These are phyloP conservation scores for Cotesia congregata DNA, from an alignment of 2,888 invertebrate genomes.

Conservation along the genomic window DNA sequence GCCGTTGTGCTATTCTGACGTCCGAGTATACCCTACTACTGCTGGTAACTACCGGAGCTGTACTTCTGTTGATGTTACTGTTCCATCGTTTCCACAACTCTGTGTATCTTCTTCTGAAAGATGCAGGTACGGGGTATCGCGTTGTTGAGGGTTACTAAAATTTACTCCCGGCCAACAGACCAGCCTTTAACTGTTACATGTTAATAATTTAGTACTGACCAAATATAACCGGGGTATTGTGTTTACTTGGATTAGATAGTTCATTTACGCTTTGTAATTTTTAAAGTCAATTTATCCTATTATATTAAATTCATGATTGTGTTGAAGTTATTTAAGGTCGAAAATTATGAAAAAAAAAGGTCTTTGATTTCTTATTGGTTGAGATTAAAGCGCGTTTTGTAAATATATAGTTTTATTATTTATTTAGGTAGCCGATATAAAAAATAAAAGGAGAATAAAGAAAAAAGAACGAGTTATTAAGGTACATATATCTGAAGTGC, in stretches of 20 bases:
- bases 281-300: background rate
- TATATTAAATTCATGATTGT: too few relatives aligned
- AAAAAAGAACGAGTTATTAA: background rate
- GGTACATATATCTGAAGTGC: slow-evolving; percentile 6
- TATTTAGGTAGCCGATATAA: too few relatives aligned
- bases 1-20: slow-evolving; percentile 39
- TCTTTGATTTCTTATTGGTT: too few relatives aligned
- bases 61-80: slow-evolving; percentile 11
- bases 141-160: background rate
- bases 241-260: slow-evolving; percentile 7
- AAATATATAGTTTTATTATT: too few relatives aligned
- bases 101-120: slow-evolving; percentile 2
- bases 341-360: too few relatives aligned
- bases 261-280: background rate
- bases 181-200: slow-evolving; percentile 16
- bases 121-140: slow-evolving; percentile 1
- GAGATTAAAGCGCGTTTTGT: too few relatives aligned
- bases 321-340: too few relatives aligned
- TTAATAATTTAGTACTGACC: slow-evolving; percentile 23
- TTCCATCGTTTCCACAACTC: slow-evolving; percentile 23
- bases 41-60: background rate
- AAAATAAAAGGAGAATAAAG: too few relatives aligned
- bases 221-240: slow-evolving; percentile 10
- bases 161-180: slow-evolving; percentile 14
- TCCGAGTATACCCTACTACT: slow-evolving; percentile 14